phyloP scores from a whole-genome alignment of 1,140 invertebrate species.

The Leptestheria dahalacensis region DNA sequence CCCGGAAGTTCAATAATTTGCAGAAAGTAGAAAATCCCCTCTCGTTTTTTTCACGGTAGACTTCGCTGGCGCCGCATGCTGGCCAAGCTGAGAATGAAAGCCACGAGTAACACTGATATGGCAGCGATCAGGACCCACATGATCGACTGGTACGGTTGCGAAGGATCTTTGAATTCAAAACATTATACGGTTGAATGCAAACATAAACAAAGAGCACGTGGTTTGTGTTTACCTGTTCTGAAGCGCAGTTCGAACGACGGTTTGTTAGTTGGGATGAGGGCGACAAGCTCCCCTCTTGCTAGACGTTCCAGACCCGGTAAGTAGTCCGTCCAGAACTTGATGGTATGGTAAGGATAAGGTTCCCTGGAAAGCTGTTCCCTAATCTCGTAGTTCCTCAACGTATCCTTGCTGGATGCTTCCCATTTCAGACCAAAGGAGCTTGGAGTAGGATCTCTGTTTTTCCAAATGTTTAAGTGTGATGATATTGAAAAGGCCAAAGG shows the following conservation, averaged over 20 bases:
- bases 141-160: conserved; percentile 17
- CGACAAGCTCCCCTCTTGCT: conserved; percentile 13
- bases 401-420: conserved; percentile 12
- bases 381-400: conserved; percentile 13
- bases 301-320: conserved; percentile 9
- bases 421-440: conserved; percentile 27
- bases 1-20: no score
- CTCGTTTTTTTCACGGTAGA: not conserved
- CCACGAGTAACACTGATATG: conserved; percentile 13
- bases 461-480: not conserved
- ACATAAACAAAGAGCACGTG: not conserved
- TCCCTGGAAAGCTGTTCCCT: conserved; percentile 7
- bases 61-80: conserved; percentile 13
- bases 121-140: conserved; percentile 17
- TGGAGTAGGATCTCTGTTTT: conserved; percentile 33
- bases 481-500: not conserved
- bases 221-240: conserved; percentile 3
- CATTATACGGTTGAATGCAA: not conserved
- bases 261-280: conserved; percentile 8
- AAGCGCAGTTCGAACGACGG: conserved; percentile 4
- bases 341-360: conserved; percentile 12
- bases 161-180: conserved; percentile 15
- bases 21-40: not conserved
- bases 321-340: conserved; percentile 14
- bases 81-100: conserved; percentile 15